phyloP scores from a whole-genome alignment of 2,888 invertebrate species.

The Therioaphis trifolii region DNA sequence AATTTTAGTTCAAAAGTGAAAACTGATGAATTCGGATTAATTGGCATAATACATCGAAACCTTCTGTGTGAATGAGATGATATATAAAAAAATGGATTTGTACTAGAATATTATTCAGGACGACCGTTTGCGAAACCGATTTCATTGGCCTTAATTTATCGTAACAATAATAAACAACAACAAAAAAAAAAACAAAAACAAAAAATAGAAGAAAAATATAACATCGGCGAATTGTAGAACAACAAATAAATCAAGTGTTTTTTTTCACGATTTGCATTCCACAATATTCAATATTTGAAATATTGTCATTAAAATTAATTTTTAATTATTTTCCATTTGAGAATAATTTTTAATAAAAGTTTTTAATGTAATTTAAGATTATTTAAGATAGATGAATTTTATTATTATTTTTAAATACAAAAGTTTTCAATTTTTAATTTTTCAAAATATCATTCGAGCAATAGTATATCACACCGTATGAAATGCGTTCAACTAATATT shows the following conservation, averaged over 20 bases:
- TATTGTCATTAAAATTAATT: too few relatives aligned
- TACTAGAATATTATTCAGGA: slow-evolving; percentile 57
- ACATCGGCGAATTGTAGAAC: slow-evolving; percentile 30
- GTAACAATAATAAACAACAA: slow-evolving; percentile 13
- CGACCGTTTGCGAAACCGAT: slow-evolving; percentile 50
- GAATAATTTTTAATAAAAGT: too few relatives aligned
- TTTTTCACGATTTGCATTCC: neutral
- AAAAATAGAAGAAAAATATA: neutral
- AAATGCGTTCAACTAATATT: too few relatives aligned
- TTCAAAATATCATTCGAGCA: too few relatives aligned
- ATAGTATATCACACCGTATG: too few relatives aligned
- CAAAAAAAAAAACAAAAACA: neutral
- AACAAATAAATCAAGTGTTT: neutral
- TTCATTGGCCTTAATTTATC: slow-evolving; percentile 53
- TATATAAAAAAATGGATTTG: slow-evolving; percentile 45
- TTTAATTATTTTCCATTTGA: too few relatives aligned
- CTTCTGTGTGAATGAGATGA: neutral
- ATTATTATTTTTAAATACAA: too few relatives aligned
- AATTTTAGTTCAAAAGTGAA: slow-evolving; percentile 56
- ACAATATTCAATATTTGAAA: slow-evolving; percentile 1
- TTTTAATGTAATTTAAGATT: too few relatives aligned
- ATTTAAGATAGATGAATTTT: too few relatives aligned
- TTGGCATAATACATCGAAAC: slow-evolving; percentile 5
- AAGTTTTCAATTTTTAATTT: too few relatives aligned
- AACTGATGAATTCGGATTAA: slow-evolving; percentile 10